Conservation (phyloP, 1,140 invertebrate genomes). For the Drosophila tristis region DNA sequence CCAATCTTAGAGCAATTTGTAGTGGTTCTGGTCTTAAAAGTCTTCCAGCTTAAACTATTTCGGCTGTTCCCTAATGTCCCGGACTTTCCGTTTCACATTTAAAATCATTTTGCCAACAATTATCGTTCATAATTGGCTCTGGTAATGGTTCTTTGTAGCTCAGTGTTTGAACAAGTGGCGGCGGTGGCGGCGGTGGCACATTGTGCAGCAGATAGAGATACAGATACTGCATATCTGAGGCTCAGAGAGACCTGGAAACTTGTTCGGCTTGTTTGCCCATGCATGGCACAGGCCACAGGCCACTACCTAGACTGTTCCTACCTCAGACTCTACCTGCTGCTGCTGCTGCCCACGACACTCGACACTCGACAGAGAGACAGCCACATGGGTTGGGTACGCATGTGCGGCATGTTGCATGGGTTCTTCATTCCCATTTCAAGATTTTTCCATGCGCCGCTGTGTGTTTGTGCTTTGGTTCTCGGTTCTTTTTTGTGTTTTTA, state of each 20-base stretch:
- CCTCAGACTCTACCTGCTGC: constrained; percentile 22
- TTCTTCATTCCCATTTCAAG: constrained; percentile 11
- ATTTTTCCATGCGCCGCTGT: constrained; percentile 15
- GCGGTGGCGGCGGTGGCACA: constrained; percentile 1
- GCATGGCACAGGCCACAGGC: constrained; percentile 22
- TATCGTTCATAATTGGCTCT: neutral
- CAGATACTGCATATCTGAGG: constrained; percentile 47
- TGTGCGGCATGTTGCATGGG: constrained; percentile 45
- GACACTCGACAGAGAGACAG: neutral
- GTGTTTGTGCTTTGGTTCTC: constrained; percentile 14
- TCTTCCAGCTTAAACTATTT: too few species aligned
- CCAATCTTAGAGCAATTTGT: too few species aligned
- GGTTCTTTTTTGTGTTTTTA: constrained; percentile 54
- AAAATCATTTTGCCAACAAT: too few species aligned
- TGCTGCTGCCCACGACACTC: constrained; percentile 17
- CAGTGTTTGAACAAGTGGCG: constrained; percentile 26
- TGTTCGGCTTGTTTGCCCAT: constrained; percentile 73
- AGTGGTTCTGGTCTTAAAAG: too few species aligned
- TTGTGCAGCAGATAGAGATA: constrained; percentile 49
- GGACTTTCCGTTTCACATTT: too few species aligned
- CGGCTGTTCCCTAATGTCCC: too few species aligned
- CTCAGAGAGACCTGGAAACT: constrained; percentile 43
- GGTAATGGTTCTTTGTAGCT: constrained; percentile 7
- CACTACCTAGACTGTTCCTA: constrained; percentile 26
- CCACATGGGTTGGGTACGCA: constrained; percentile 29